These are phyloP conservation scores for Chloroceryle aenea DNA, from an alignment of 2,113 vertebrate genomes.

Conservation along the genomic window DNA sequence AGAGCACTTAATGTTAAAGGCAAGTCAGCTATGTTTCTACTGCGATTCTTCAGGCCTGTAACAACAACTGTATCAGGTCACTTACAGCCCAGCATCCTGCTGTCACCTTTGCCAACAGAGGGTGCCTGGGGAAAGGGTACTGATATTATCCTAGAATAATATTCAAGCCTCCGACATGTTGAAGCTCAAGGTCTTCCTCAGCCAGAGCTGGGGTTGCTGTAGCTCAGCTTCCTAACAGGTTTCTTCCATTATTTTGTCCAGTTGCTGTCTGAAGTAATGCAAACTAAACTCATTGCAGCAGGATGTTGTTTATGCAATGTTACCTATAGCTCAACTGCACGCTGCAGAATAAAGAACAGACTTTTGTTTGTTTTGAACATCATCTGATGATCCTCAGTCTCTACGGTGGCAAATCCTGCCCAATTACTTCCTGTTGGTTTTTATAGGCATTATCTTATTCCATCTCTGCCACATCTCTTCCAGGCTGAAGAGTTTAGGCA, in stretches of 20 bases:
- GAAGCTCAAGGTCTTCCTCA: background rate
- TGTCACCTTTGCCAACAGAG: background rate
- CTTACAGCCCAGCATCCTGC: background rate
- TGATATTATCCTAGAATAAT: background rate
- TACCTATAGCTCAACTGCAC: background rate
- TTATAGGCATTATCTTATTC: background rate
- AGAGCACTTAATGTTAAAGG: background rate
- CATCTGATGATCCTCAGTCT: background rate
- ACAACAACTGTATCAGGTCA: accelerated
- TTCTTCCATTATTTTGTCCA: background rate
- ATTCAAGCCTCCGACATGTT: background rate
- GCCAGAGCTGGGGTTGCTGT: background rate
- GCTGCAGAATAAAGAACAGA: accelerated
- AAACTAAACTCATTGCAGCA: background rate
- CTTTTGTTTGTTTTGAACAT: background rate
- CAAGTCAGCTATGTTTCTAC: background rate
- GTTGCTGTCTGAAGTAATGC: background rate
- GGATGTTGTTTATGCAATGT: no score
- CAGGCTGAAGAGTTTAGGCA: background rate
- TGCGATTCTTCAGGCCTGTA: background rate
- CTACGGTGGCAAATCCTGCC: background rate
- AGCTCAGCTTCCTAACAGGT: background rate
- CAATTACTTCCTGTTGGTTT: background rate
- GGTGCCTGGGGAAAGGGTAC: background rate
- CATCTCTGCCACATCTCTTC: background rate